Base-by-base conservation (phyloP, 2,888 invertebrate genomes). In the Falcaria lacertinaria region DNA sequence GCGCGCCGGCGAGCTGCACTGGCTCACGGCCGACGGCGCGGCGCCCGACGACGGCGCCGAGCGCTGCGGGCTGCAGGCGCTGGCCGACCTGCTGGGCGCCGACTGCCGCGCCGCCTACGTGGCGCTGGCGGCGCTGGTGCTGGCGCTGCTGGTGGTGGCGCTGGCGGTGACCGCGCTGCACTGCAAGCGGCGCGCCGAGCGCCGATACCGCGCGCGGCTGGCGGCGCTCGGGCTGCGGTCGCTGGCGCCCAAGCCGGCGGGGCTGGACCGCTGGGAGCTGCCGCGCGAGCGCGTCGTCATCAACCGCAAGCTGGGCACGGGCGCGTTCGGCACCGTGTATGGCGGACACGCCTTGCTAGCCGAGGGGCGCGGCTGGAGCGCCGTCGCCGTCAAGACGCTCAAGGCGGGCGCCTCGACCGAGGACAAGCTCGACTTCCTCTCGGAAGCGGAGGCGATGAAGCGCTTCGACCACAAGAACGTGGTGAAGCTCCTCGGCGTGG, bases 361-460 rank as follows among this genome's bases (percentile, higher is more conserved):
- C 15, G 83, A 77, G 38, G 78, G 68, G 17, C 74, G 80, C 41
- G 94, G 93, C 35, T 97, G 97, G 97, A 91, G 93, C 4, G 94
- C 95, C 0, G 95, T 96, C 8, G 96, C 96, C 8, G 96, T 97
- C 0, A 98, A 98, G 79, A 97, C 97, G 0, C 89, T 97, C 2
- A 97, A 97, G 79, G 89, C 93, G 32, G 96, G 96, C 2, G 95
- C 96, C 0, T 91, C 92, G 6, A 93, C 94, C 1, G 97, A 97
- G 57, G 96, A 96, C 69, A 97, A 97, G 73, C 85, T 97, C 15
- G 97, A 98, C 75, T 98, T 98, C 68, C 88, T 98, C 33, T 94
- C 96, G 41, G 98, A 98, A 78, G 97, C 97, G 1, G 97, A 97
- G 74, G 94, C 96, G 15, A 98, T 98, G 97, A 97, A 97, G 73